Base-by-base conservation (phyloP, 2,797 vertebrate species). In the Typhlichthys eigenmanni region DNA sequence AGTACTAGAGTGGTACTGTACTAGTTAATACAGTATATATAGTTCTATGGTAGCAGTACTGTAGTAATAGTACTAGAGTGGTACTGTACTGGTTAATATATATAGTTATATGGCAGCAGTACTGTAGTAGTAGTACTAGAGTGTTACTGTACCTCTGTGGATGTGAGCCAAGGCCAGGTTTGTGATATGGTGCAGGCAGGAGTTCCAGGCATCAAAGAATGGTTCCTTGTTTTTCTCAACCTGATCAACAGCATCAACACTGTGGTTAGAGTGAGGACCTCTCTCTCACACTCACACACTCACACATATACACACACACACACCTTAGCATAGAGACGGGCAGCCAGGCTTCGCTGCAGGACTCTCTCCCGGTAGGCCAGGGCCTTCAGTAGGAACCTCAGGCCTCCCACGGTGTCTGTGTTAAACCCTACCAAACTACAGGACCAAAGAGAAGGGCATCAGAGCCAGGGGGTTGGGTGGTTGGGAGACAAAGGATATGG, bases 241-340 rank as follows among this genome's bases (percentile, higher is more conserved):
- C 84, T 88, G 74, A 57, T 69, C 46, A 64, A 2, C 1, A 24
- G 8, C 52, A 10, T n/a, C 47, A 8, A 38, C 5, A 38, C 34
- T 5, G 6, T 38, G 34, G 34, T 38, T 6, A 38, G 34, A 48
- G 57, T n/a, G 38, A 51, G 13, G 5, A 60, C 8, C n/a, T 14
- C 14, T 11, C 29, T 55, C 8, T 13, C 19, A 32, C 17, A 32
- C 13, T 29, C 11, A 32, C 52, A 29, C 17, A 54, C 24, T 29
- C 13, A 38, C n/a, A 16, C 7, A 38, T 13, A 46, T 16, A 58
- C 43, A 60, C 5, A 57, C 24, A 58, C 47, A 69, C 68, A 85
- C 79, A 91, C 90, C 88, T 92, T 91, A 14, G 68, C 50, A 69
- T 90, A 82, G 61, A 91, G 88, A 48, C 86, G 78, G 71, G 82